Conservation (phyloP, 2,797 vertebrate genomes). For the Acridotheres tristis region DNA sequence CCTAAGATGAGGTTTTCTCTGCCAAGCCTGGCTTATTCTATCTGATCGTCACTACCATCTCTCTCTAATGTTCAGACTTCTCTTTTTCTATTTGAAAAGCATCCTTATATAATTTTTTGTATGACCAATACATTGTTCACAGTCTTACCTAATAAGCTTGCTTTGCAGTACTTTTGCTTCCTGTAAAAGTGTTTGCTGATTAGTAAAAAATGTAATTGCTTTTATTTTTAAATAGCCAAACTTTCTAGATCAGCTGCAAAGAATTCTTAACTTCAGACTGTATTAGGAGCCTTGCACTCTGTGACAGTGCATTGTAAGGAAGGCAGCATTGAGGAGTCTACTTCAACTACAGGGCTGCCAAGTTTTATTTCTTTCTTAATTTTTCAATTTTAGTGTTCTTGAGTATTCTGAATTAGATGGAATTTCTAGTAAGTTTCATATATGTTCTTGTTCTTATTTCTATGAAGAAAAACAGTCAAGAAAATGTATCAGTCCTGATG, state of each 20-base stretch:
- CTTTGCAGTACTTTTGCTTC: background rate
- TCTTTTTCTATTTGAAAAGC: background rate
- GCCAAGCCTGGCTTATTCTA: background rate
- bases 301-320: background rate
- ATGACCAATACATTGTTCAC: background rate
- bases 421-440: background rate
- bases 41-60: background rate
- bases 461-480: background rate
- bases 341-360: background rate
- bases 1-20: background rate
- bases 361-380: background rate
- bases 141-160: background rate
- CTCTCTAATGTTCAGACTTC: background rate
- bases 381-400: background rate
- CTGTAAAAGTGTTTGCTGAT: background rate
- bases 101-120: background rate
- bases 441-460: background rate
- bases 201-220: background rate
- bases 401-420: background rate
- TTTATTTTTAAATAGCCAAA: background rate
- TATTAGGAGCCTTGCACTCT: background rate
- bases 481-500: background rate
- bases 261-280: background rate
- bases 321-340: background rate
- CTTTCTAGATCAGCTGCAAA: constrained; percentile 7